Evolutionary conservation across 2,113 vertebrate genomes (phyloP).

Genomic region (Mormyrus iriodes): DNA sequence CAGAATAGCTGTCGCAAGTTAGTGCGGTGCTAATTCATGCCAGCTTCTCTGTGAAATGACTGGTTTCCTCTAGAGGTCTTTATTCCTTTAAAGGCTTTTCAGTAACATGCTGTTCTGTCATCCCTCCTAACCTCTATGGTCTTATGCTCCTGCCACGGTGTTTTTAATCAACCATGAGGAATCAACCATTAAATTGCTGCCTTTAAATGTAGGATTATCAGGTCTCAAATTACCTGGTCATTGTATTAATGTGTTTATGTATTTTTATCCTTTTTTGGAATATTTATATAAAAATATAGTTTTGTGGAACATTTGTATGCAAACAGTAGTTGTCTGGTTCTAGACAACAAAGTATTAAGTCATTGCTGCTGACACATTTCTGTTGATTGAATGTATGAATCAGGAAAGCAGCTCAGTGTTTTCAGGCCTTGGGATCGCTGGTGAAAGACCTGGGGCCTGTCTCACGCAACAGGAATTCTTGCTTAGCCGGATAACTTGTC

Average conservation of each 20-base stretch:
- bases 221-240: neutral
- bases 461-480: neutral
- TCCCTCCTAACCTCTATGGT: neutral
- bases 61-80: neutral
- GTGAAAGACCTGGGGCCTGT: neutral
- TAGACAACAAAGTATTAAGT: neutral
- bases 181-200: neutral
- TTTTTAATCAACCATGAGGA: neutral
- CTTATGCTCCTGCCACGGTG: neutral
- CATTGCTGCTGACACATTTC: neutral
- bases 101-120: neutral
- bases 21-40: slow-evolving; percentile 7
- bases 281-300: no score
- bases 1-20: neutral
- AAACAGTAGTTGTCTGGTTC: neutral
- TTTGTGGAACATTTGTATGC: neutral
- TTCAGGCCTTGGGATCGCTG: neutral
- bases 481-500: neutral
- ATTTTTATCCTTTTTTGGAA: neutral
- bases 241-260: neutral
- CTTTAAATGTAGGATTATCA: neutral
- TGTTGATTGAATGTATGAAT: neutral
- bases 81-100: slow-evolving; percentile 1
- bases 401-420: neutral
- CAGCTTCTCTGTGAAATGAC: neutral